Percentiles rank a stretch among this genome's conserved stretches.
phyloP scores from a whole-genome alignment of 2,888 invertebrate species.

The Phorcus lineatus region DNA sequence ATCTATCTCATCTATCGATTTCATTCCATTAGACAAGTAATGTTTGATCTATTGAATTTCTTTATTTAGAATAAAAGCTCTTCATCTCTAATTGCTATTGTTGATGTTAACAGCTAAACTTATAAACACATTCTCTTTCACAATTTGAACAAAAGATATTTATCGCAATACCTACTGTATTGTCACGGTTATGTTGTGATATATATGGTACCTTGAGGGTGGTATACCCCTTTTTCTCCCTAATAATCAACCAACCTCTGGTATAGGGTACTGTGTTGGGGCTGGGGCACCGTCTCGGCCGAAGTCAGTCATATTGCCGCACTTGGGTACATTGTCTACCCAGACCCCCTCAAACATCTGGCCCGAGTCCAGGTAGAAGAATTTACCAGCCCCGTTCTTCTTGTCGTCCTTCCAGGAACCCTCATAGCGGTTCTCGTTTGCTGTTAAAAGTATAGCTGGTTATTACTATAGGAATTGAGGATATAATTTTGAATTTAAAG shows the following conservation, averaged over 20 bases:
- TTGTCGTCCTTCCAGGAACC: slow-evolving; percentile 75
- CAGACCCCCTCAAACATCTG: slow-evolving; percentile 75
- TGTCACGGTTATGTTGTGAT: no score
- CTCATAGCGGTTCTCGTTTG: slow-evolving; percentile 76
- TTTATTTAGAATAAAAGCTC: no score
- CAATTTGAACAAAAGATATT: no score
- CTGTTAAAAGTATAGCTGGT: slow-evolving; percentile 48
- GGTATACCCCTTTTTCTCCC: neutral
- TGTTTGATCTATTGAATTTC: no score
- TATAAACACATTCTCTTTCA: no score
- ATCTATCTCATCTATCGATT: no score
- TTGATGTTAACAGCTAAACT: no score
- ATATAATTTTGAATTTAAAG: neutral
- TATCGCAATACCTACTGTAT: no score
- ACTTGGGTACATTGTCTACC: slow-evolving; percentile 75
- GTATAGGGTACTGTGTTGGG: slow-evolving; percentile 73
- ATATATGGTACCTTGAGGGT: no score
- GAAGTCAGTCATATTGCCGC: slow-evolving; percentile 75
- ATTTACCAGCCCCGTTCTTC: slow-evolving; percentile 76
- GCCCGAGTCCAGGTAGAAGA: slow-evolving; percentile 74
- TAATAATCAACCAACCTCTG: slow-evolving; percentile 52
- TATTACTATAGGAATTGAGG: no score
- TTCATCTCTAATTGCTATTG: no score
- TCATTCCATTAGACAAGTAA: no score
- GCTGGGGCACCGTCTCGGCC: slow-evolving; percentile 72